phyloP scores from a whole-genome alignment of 2,797 vertebrate species.

The Alcedo quadribrachys region DNA sequence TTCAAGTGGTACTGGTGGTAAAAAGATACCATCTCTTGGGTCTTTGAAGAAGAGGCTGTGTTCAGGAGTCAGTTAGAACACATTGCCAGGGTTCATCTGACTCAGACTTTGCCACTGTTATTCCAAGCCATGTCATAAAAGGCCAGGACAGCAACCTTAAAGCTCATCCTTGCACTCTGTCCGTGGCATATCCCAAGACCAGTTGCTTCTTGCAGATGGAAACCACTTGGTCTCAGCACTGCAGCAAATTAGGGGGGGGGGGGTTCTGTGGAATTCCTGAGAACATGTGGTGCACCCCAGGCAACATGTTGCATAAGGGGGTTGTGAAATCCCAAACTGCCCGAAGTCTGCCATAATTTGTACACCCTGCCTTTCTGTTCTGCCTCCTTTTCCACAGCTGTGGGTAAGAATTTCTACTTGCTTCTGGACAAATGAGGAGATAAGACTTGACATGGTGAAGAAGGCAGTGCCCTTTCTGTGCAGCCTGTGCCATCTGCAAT shows the following conservation, averaged over 20 bases:
- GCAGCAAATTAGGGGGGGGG: background rate
- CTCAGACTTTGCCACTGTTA: background rate
- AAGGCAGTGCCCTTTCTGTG: background rate
- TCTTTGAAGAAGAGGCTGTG: background rate
- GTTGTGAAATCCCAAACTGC: slow-evolving; percentile 21
- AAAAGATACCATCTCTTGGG: background rate
- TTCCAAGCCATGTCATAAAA: background rate
- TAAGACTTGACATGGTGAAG: background rate
- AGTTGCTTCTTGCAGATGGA: background rate
- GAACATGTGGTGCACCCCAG: background rate
- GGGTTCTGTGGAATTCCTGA: slow-evolving; percentile 22
- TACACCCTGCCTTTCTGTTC: background rate
- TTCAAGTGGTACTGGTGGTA: background rate
- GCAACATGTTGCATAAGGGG: slow-evolving; percentile 12
- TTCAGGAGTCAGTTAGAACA: background rate
- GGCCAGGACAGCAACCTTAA: background rate
- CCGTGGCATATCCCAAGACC: background rate
- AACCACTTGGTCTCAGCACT: background rate
- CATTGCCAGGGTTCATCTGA: background rate
- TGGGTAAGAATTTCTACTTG: background rate
- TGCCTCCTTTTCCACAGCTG: background rate
- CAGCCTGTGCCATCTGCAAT: background rate
- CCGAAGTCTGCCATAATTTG: background rate
- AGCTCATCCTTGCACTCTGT: background rate
- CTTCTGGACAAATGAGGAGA: background rate